A percentile compares a stretch with the other conserved stretches of the same genome.
Evolutionary conservation across 2,888 invertebrate species (phyloP).

Genomic region (Leucoptera coffeella): DNA sequence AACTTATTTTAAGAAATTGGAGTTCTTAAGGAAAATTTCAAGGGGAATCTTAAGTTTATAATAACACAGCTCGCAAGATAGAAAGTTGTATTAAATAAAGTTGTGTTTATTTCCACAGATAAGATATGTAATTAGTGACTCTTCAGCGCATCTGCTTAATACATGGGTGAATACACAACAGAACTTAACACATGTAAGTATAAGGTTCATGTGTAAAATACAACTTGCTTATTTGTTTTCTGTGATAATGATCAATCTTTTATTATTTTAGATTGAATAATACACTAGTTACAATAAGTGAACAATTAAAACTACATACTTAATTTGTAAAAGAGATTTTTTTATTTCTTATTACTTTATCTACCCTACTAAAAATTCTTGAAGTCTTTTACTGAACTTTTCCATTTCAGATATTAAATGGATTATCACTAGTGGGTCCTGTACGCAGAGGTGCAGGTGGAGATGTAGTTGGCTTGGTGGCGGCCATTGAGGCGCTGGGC

Average conservation of each 20-base stretch:
- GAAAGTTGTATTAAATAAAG: too few species aligned
- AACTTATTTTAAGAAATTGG: too few species aligned
- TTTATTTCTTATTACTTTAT: slow-evolving; percentile 2
- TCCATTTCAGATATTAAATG: slow-evolving; percentile 64
- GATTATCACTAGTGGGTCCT: slow-evolving; percentile 74
- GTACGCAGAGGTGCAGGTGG: slow-evolving; percentile 57
- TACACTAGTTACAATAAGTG: too few species aligned
- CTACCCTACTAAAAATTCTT: slow-evolving; percentile 5
- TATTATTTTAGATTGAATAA: too few species aligned
- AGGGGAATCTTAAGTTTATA: too few species aligned
- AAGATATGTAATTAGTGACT: slow-evolving; percentile 81
- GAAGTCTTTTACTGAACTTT: background rate
- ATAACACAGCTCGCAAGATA: too few species aligned
- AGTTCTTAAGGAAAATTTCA: too few species aligned
- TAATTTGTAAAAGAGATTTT: too few species aligned
- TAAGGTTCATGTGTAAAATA: background rate
- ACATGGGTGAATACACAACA: slow-evolving; percentile 81
- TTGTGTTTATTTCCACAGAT: slow-evolving; percentile 47
- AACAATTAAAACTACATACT: too few species aligned
- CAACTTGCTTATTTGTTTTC: slow-evolving; percentile 3
- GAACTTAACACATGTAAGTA: slow-evolving; percentile 75
- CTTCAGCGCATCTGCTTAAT: slow-evolving; percentile 77
- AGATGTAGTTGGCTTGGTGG: slow-evolving; percentile 74
- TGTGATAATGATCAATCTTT: too few species aligned
- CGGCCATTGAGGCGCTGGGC: slow-evolving; percentile 79